Base-by-base conservation (phyloP, 2,888 invertebrate species). In the Lasioglossum vierecki region DNA sequence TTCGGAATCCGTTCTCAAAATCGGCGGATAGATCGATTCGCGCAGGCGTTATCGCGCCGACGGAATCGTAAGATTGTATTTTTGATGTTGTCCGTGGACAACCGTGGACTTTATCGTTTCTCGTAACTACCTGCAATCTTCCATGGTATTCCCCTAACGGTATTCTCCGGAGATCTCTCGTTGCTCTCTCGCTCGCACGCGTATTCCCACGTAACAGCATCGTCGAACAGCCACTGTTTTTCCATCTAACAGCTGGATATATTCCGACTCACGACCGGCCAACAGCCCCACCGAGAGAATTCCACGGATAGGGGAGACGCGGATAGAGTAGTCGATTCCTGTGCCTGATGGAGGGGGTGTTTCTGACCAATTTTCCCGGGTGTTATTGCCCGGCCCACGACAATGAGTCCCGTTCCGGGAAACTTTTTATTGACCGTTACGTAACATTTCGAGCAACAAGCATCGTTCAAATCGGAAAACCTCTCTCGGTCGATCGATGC, bases 81-180 rank as follows among this genome's bases (percentile, higher is more conserved):
- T 85, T 82, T 79, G 66, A 76, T 80, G 82, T 81, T 89, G 82
- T 44, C 60, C 73, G 72, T 60, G 78, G 82, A 53, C 35, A 35
- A 35, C 60, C 74, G 76, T 83, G 35, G 2, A 35, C 2, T 35
- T 35, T 35, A 87, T 87, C 88, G 84, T 84, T 66, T n/a, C 57
- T 63, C 82, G 81, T 86, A 89, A 90, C 89, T 83, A 82, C 74
- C 83, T 86, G 68, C 90, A 91, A 90, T 90, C 86, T 88, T 82
- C 71, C 66, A 76, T 68, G 76, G 30, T 66, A 76, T 63, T 49
- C 63, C 46, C 60, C 76, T 83, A 82, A 85, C 73, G 72, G 70
- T 30, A 35, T 57, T 57, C 49, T 46, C 53, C 35, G 35, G 71
- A 57, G 76, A 76, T 77, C 22, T 60, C 73, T 66, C 68, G 35